These are phyloP conservation scores for Dryobates pubescens DNA, from an alignment of 2,797 vertebrate genomes.

Conservation along the genomic window DNA sequence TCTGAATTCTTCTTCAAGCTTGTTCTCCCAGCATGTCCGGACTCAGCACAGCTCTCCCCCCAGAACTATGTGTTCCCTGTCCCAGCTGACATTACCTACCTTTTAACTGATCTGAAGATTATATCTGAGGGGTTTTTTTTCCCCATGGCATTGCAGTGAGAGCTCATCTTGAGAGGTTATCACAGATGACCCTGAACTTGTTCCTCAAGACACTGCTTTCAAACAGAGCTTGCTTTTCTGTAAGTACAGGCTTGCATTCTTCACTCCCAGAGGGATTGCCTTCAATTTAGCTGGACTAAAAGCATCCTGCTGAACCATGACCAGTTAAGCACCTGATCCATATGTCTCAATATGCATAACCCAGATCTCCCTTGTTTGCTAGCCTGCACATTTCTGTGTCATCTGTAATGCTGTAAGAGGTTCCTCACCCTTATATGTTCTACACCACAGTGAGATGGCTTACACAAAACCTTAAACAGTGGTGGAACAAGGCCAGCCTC, in stretches of 20 bases:
- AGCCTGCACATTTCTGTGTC: slow-evolving; percentile 30
- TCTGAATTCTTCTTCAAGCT: not conserved
- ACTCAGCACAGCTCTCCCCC: not conserved
- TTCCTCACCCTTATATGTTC: not conserved
- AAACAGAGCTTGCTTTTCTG: not conserved
- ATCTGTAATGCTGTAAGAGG: not conserved
- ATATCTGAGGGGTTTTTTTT: not conserved
- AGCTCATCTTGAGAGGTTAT: slow-evolving; percentile 39
- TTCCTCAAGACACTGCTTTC: slow-evolving; percentile 37
- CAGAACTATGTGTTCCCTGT: not conserved
- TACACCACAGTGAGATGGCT: not conserved
- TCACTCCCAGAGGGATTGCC: slow-evolving; percentile 29
- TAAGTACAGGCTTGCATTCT: slow-evolving; percentile 20
- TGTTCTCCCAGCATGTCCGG: not conserved
- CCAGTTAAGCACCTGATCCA: slow-evolving; percentile 43
- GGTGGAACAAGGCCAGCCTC: not conserved
- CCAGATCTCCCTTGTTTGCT: not conserved
- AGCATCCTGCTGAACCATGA: slow-evolving; percentile 57
- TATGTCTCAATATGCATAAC: slow-evolving; percentile 36
- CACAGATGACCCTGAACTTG: not conserved
- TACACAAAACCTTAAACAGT: not conserved
- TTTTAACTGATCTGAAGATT: not conserved
- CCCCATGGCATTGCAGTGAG: not conserved
- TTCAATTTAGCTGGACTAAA: slow-evolving; percentile 56
- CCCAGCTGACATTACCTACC: not conserved